Conservation (phyloP, 2,797 vertebrate species). For the Gymnodraco acuticeps region DNA sequence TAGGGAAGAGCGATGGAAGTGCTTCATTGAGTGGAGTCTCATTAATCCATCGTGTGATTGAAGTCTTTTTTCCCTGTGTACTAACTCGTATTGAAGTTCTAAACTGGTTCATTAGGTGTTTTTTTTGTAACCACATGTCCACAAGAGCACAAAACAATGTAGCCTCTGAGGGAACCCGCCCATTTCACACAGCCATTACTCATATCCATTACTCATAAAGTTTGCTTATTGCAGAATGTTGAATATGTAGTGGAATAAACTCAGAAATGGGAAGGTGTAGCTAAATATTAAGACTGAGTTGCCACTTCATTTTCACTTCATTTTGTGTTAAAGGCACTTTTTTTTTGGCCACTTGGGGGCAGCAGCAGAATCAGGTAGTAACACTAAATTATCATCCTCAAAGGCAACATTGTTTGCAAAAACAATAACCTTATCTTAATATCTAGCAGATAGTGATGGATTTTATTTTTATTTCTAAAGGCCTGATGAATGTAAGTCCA, state of each 20-base stretch:
- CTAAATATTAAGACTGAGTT: background rate
- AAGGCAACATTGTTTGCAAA: background rate
- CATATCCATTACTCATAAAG: background rate
- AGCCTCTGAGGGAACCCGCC: background rate
- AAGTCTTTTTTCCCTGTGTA: too few relatives aligned
- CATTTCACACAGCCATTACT: background rate
- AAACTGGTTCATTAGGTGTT: background rate
- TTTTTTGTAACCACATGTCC: background rate
- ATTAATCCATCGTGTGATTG: slow-evolving; percentile 22
- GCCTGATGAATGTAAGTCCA: background rate
- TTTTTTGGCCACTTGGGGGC: background rate
- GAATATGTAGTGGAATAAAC: background rate
- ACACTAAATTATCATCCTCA: background rate
- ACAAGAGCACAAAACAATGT: background rate
- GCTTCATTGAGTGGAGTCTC: slow-evolving; percentile 13
- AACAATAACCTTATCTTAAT: background rate
- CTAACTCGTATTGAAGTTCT: background rate
- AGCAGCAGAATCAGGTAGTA: background rate
- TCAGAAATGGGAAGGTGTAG: background rate
- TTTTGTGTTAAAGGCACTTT: too few relatives aligned
- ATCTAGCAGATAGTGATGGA: background rate
- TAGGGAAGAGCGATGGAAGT: slow-evolving; percentile 11
- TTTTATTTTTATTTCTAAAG: background rate
- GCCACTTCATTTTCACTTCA: too few relatives aligned
- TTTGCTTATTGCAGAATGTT: background rate